phyloP scores from a whole-genome alignment of 1,140 invertebrate genomes.

The Camponotus vicinus region DNA sequence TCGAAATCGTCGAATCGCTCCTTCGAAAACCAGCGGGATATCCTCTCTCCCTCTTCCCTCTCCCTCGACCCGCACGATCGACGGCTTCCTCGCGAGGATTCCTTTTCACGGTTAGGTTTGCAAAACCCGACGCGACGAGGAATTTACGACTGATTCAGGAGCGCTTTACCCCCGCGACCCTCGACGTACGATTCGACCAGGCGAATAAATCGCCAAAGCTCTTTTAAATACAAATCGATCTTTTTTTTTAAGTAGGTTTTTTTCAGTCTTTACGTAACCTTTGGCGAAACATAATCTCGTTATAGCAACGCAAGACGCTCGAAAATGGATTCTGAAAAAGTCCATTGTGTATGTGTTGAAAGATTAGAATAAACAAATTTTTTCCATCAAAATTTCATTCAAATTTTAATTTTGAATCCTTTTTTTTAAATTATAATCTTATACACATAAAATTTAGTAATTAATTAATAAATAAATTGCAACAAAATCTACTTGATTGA shows the following conservation, averaged over 20 bases:
- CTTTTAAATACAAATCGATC: conserved; percentile 52
- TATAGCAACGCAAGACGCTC: background rate
- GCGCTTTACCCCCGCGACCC: conserved; percentile 1
- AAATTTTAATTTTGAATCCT: background rate
- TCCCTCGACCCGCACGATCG: conserved; percentile 19
- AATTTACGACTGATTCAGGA: conserved; percentile 47
- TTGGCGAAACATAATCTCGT: conserved; percentile 5
- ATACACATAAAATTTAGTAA: background rate
- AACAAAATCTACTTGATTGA: background rate
- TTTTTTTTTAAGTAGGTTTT: background rate
- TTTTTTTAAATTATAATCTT: conserved; percentile 1
- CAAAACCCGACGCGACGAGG: conserved; percentile 20
- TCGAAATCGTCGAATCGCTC: conserved; percentile 62
- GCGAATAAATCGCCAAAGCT: conserved; percentile 48
- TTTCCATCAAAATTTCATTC: background rate
- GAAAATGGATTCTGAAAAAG: background rate
- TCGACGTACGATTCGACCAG: conserved; percentile 2
- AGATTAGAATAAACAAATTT: background rate
- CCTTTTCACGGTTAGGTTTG: conserved; percentile 52
- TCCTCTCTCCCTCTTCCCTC: background rate
- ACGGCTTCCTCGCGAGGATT: conserved; percentile 43
- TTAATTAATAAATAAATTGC: conserved; percentile 11
- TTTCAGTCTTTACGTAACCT: background rate
- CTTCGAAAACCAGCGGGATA: conserved; percentile 41
- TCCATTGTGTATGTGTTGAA: background rate